Conservation (phyloP, 2,888 invertebrate genomes). For the Drosophila ustulata region DNA sequence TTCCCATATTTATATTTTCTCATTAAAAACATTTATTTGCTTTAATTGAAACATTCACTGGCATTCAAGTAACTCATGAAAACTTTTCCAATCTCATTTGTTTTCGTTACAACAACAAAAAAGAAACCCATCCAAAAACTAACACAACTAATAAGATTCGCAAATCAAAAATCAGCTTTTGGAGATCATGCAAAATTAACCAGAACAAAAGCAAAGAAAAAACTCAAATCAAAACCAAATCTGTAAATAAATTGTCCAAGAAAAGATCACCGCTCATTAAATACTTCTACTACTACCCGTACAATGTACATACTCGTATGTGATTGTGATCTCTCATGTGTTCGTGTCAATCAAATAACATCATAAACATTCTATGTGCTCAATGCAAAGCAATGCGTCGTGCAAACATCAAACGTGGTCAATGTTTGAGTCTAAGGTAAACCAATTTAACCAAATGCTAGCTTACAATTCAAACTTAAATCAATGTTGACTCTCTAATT, state of each 20-base stretch:
- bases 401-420: constrained; percentile 82
- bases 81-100: constrained; percentile 50
- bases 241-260: constrained; percentile 36
- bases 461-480: not conserved
- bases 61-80: constrained; percentile 44
- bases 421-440: constrained; percentile 83
- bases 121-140: constrained; percentile 33
- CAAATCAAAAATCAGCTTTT: constrained; percentile 38
- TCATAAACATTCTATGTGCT: constrained; percentile 69
- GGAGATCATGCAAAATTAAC: constrained; percentile 40
- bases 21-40: not conserved
- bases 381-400: constrained; percentile 82
- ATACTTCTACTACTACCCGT: not conserved
- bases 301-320: constrained; percentile 26
- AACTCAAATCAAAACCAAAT: constrained; percentile 3
- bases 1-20: not conserved
- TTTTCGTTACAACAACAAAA: constrained; percentile 47
- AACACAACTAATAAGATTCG: constrained; percentile 40
- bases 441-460: constrained; percentile 27
- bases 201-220: constrained; percentile 1
- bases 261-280: constrained; percentile 37
- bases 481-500: not conserved
- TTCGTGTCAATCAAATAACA: constrained; percentile 70
- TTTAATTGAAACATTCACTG: constrained; percentile 11
- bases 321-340: constrained; percentile 63